Base-by-base conservation (phyloP, 1,140 invertebrate species). In the honey bee (Apis mellifera) region DNA sequence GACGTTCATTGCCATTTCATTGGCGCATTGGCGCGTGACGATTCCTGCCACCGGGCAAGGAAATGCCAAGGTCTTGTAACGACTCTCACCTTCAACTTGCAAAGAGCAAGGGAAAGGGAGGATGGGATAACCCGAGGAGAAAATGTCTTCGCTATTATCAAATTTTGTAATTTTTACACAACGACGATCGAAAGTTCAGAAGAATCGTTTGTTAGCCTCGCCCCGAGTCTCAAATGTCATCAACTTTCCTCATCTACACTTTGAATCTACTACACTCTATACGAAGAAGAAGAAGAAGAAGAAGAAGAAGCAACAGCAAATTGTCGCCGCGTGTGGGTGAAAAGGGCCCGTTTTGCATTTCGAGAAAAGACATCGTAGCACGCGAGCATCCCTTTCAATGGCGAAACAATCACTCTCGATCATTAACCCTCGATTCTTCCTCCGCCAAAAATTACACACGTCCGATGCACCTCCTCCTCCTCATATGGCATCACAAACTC, bases 81-180 rank as follows among this genome's bases (percentile, higher is more conserved):
- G 62, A 76, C 62, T 82, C 72, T 82, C 64, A 60, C 79, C 79
- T 82, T 82, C 72, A 74, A 73, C 57, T 73, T 65, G 64, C 64
- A 82, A 76, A 59, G 72, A 82, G 72, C 79, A 82, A 82, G 72
- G 64, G 62, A 76, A 82, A 76, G 79, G 42, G 73, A 75, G 62
- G 68, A 82, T 68, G 79, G 42, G 73, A 75, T 68, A 57, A 82
- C 59, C 59, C 52, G 9, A 23, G 9, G 13, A 17, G 50, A 23
- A 23, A 21, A 65, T 75, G 23, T 68, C 72, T 84, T 68, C 54
- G 66, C 66, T 78, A 77, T 76, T 76, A 50, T 80, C 60, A 80
- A 74, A 48, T 32, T 32, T 32, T 15, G 23, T 19, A n/a, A 9
- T 8, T n/a, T 12, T 1, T 3, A 19, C 1, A 17, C 7, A n/a